Evolutionary conservation across 2,113 vertebrate genomes (phyloP).

Genomic region (Eptesicus fuscus): DNA sequence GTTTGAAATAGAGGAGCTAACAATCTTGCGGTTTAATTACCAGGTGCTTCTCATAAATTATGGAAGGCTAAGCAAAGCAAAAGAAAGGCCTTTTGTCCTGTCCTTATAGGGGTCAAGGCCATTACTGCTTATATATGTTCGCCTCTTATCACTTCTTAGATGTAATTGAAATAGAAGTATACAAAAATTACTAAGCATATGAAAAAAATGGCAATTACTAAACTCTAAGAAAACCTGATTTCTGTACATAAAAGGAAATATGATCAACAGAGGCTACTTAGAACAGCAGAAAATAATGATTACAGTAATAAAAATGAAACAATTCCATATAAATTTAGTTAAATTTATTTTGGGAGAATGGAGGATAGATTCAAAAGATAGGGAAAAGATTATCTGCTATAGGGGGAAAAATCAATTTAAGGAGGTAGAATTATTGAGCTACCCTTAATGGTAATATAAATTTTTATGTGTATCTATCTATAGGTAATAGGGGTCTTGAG

Average conservation of each 20-base stretch:
- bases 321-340: background rate
- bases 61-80: no score
- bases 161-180: background rate
- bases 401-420: background rate
- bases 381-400: background rate
- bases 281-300: background rate
- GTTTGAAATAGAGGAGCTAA: no score
- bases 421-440: background rate
- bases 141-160: background rate
- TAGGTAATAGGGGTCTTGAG: background rate
- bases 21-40: no score
- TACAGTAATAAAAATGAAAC: background rate
- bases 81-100: no score
- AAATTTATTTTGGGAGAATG: background rate
- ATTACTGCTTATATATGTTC: background rate
- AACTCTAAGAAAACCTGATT: background rate
- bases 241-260: background rate
- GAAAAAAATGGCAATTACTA: background rate
- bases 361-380: background rate
- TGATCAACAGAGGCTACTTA: background rate
- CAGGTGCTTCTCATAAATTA: no score
- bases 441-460: background rate
- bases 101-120: background rate
- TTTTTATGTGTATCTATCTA: background rate
- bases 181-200: background rate